These are phyloP conservation scores for Megatriorchis doriae DNA, from an alignment of 2,113 vertebrate genomes.

Conservation along the genomic window DNA sequence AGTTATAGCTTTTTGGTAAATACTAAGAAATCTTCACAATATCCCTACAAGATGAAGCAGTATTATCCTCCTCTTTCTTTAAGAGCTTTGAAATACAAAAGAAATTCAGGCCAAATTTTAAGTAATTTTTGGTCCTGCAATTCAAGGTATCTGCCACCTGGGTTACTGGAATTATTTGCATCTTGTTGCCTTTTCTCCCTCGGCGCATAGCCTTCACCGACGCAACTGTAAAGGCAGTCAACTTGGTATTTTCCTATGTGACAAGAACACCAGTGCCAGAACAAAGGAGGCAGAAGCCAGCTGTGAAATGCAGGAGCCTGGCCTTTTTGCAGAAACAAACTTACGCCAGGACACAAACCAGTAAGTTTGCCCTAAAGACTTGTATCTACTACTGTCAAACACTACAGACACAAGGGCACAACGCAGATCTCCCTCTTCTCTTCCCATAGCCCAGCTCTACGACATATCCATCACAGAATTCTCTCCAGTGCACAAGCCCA, in stretches of 20 bases:
- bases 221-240: neutral
- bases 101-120: neutral
- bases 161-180: neutral
- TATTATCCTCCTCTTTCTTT: too few species aligned
- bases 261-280: neutral
- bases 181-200: neutral
- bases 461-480: neutral
- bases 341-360: neutral
- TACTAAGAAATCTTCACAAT: neutral
- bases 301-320: neutral
- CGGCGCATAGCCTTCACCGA: accelerated
- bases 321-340: neutral
- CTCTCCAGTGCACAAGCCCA: too few species aligned
- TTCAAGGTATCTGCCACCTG: neutral
- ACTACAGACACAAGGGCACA: too few species aligned
- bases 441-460: neutral
- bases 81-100: neutral
- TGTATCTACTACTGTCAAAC: too few species aligned
- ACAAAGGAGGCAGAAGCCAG: neutral
- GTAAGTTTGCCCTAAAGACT: neutral
- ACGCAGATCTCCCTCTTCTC: neutral
- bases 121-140: neutral
- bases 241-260: neutral
- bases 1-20: neutral
- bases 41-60: neutral